These are phyloP conservation scores for Elgaria multicarinata DNA, from an alignment of 2,113 vertebrate genomes.

Conservation along the genomic window DNA sequence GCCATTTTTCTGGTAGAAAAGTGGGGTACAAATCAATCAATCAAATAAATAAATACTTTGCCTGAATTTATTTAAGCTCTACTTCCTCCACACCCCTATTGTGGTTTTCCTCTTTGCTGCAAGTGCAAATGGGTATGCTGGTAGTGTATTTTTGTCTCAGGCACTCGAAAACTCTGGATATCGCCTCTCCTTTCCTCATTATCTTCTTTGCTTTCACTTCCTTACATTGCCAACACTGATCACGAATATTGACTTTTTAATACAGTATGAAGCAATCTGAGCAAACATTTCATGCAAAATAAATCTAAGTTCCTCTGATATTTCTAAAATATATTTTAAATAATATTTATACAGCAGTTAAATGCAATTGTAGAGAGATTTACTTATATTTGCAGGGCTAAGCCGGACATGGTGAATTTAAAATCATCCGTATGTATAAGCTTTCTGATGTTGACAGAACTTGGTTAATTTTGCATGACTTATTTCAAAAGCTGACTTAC, in stretches of 20 bases:
- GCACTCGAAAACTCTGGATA: conserved; percentile 6
- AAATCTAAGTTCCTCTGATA: neutral
- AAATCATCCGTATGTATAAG: conserved; percentile 42
- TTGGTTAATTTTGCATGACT: conserved; percentile 53
- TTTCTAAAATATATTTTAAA: conserved; percentile 20
- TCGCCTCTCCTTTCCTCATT: neutral
- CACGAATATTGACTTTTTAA: neutral
- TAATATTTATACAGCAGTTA: conserved; percentile 11
- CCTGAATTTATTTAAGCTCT: neutral
- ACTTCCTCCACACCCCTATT: neutral
- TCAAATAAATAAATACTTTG: no score
- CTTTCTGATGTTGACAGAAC: conserved; percentile 38
- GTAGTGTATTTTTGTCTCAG: neutral
- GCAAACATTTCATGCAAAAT: neutral
- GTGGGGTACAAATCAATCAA: no score
- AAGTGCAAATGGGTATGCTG: neutral
- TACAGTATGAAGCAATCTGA: neutral
- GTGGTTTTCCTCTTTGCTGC: neutral
- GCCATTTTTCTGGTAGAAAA: no score
- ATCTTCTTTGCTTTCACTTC: neutral
- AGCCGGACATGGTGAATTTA: conserved; percentile 13
- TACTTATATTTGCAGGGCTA: conserved; percentile 16
- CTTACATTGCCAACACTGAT: neutral
- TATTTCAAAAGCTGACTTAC: conserved; percentile 50
- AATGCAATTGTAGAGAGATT: neutral